Conservation (phyloP, 2,888 invertebrate species). For the Nomada goodeniana region DNA sequence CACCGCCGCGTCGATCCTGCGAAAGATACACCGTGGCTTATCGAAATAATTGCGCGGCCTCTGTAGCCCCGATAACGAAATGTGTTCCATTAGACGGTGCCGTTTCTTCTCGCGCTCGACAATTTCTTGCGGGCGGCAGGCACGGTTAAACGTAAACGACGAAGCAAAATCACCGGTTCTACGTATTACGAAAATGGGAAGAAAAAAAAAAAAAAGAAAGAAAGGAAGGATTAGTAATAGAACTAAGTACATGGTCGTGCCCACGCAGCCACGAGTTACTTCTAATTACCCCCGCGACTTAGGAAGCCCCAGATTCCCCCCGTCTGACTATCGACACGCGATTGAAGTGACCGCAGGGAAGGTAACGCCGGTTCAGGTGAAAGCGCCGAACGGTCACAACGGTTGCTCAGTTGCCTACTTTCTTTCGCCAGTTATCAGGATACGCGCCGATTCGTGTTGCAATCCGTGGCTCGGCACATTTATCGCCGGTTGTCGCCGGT, state of each 20-base stretch:
- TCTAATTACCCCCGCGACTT: background rate
- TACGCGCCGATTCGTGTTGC: constrained; percentile 29
- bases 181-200: no score
- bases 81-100: background rate
- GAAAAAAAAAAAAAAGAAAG: no score
- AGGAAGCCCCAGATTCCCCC: no score
- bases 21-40: constrained; percentile 39
- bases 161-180: no score
- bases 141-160: background rate
- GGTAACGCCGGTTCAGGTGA: background rate
- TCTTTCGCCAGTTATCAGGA: constrained; percentile 22
- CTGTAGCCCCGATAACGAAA: constrained; percentile 13
- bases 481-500: constrained; percentile 11
- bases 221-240: background rate
- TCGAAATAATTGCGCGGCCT: constrained; percentile 48
- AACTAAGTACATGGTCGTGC: background rate
- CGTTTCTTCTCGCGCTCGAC: background rate
- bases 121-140: background rate
- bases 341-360: background rate
- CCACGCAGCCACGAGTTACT: background rate
- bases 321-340: background rate
- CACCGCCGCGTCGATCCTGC: constrained; percentile 54
- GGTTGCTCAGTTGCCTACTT: constrained; percentile 27
- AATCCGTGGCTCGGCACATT: constrained; percentile 20
- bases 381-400: background rate